Evolutionary conservation across 2,888 invertebrate genomes (phyloP).

Genomic region (Apocheima hispidaria): DNA sequence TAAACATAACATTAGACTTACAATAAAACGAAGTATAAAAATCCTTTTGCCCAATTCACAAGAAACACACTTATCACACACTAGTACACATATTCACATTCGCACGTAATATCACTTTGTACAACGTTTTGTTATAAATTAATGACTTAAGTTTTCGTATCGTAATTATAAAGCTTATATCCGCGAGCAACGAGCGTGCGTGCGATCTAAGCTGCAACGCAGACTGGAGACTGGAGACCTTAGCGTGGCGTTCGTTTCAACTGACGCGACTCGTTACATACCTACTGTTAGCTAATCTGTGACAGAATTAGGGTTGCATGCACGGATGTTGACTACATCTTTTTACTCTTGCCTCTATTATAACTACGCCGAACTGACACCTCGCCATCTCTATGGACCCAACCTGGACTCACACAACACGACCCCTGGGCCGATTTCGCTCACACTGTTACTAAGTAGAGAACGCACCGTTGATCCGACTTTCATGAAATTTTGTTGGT

Average conservation of each 20-base stretch:
- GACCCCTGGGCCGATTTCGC: too few species aligned
- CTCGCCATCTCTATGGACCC: too few species aligned
- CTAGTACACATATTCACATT: constrained; percentile 50
- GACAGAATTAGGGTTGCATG: constrained; percentile 34
- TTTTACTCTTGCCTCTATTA: not conserved
- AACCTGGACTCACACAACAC: too few species aligned
- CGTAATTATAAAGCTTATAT: not conserved
- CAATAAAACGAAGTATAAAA: constrained; percentile 40
- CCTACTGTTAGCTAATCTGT: constrained; percentile 34
- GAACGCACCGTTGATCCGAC: too few species aligned
- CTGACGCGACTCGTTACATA: constrained; percentile 19
- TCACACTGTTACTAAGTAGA: too few species aligned
- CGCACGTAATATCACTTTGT: constrained; percentile 42
- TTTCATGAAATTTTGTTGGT: too few species aligned
- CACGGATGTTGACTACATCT: not conserved
- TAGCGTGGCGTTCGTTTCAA: not conserved
- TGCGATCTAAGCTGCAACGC: not conserved
- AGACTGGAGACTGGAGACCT: constrained; percentile 15
- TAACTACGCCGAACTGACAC: too few species aligned
- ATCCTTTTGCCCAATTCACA: constrained; percentile 45
- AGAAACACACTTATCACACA: constrained; percentile 22
- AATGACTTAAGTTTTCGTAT: constrained; percentile 2
- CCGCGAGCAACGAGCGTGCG: constrained; percentile 20
- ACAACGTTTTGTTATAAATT: not conserved
- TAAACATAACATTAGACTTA: constrained; percentile 38